Evolutionary conservation across 2,888 invertebrate genomes (phyloP).

Genomic region (Punctoribates punctum): DNA sequence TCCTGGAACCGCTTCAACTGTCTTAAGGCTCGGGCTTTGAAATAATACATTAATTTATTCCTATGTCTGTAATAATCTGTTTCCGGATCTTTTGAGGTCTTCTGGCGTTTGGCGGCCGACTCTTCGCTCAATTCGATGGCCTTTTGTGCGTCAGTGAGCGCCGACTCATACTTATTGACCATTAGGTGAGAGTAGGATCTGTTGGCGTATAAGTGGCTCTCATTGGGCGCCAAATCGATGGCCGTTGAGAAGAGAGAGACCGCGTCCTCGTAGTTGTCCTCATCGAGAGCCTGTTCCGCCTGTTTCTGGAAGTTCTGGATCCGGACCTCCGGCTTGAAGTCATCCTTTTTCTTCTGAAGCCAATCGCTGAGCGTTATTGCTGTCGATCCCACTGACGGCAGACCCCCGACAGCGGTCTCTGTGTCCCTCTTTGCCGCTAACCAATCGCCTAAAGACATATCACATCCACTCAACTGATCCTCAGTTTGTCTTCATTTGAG

Average conservation of each 20-base stretch:
- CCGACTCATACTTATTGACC: not conserved
- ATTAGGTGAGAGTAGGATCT: not conserved
- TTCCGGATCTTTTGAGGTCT: not conserved
- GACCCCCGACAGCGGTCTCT: no score
- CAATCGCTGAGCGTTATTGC: constrained; percentile 12
- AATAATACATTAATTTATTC: not conserved
- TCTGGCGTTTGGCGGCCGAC: not conserved
- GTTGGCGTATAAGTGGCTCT: not conserved
- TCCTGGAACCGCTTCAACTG: not conserved
- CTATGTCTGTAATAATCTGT: not conserved
- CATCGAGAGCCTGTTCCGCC: not conserved
- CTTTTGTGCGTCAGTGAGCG: not conserved
- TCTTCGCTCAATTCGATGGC: not conserved
- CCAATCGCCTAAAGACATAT: no score
- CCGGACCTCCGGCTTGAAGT: no score
- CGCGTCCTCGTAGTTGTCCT: not conserved
- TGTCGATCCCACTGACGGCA: no score
- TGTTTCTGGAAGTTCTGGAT: not conserved
- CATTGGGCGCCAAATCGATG: not conserved
- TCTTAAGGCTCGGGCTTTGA: not conserved
- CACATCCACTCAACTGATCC: no score
- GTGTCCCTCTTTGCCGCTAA: no score
- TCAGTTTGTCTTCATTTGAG: no score
- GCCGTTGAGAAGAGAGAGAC: not conserved
- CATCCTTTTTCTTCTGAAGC: not conserved